Conservation (phyloP, 1,140 invertebrate species). For the Lordiphosa stackelbergi region DNA sequence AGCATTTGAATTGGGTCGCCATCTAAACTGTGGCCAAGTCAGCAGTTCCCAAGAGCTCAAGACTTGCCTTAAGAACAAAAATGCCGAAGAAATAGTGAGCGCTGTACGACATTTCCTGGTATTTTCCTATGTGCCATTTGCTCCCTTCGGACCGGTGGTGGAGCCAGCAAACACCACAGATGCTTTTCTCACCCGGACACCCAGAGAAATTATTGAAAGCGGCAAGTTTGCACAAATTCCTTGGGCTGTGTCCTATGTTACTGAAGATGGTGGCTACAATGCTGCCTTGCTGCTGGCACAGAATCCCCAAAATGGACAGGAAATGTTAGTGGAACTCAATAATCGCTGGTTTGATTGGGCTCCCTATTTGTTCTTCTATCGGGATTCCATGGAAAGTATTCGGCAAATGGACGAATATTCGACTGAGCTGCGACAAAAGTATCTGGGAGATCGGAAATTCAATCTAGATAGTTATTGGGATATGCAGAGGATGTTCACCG, state of each 20-base stretch:
- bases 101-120: conserved; percentile 48
- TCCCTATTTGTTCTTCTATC: conserved; percentile 44
- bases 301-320: conserved; percentile 1
- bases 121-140: conserved; percentile 80
- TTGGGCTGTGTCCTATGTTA: conserved; percentile 78
- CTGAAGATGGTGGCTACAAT: conserved; percentile 79
- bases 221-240: conserved; percentile 78
- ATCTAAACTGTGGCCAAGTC: conserved; percentile 79
- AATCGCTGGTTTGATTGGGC: conserved; percentile 50
- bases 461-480: conserved; percentile 36
- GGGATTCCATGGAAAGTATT: conserved; percentile 29
- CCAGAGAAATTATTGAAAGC: conserved; percentile 77
- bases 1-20: conserved; percentile 79
- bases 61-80: conserved; percentile 79
- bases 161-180: conserved; percentile 64
- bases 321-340: conserved; percentile 29
- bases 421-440: conserved; percentile 21
- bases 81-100: conserved; percentile 63
- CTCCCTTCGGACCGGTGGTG: conserved; percentile 80
- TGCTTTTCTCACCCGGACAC: conserved; percentile 78
- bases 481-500: conserved; percentile 46
- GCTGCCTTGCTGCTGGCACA: conserved; percentile 60
- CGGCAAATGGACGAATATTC: conserved; percentile 41
- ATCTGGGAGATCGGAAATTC: conserved; percentile 39
- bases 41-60: conserved; percentile 77